These are phyloP conservation scores for Cyrtodaria siliqua DNA, from an alignment of 2,888 invertebrate species.

Conservation along the genomic window DNA sequence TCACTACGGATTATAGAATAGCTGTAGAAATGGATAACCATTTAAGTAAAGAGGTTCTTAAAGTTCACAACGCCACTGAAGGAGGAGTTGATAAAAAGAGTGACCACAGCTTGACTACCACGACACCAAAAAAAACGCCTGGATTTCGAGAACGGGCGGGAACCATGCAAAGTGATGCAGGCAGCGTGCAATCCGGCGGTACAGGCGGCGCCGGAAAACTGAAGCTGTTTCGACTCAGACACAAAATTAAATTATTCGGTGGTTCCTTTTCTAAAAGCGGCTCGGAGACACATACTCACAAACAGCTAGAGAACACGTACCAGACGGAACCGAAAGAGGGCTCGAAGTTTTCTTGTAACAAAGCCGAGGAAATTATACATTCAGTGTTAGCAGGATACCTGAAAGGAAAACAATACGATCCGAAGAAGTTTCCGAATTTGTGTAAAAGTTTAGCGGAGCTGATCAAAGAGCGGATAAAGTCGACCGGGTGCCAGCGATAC, in stretches of 20 bases:
- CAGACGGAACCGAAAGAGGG: slow-evolving; percentile 64
- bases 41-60: slow-evolving; percentile 52
- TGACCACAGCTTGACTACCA: background rate
- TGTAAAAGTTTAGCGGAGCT: slow-evolving; percentile 76
- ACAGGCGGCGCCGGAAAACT: slow-evolving; percentile 49
- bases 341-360: slow-evolving; percentile 63
- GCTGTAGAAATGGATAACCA: slow-evolving; percentile 41
- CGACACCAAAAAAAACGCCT: background rate
- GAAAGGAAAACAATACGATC: slow-evolving; percentile 72
- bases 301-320: slow-evolving; percentile 74
- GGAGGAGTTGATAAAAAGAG: slow-evolving; percentile 8
- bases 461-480: slow-evolving; percentile 76
- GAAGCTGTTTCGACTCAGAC: slow-evolving; percentile 56
- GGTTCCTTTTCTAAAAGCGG: slow-evolving; percentile 64
- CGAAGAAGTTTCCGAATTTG: slow-evolving; percentile 72
- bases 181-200: slow-evolving; percentile 48
- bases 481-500: slow-evolving; percentile 70
- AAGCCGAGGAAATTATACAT: slow-evolving; percentile 72
- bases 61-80: slow-evolving; percentile 45
- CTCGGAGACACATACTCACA: slow-evolving; percentile 60
- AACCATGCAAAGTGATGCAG: slow-evolving; percentile 53
- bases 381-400: slow-evolving; percentile 71
- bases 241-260: slow-evolving; percentile 67
- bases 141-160: slow-evolving; percentile 29
- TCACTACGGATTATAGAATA: slow-evolving; percentile 13